These are phyloP conservation scores for Sphaeramia orbicularis DNA, from an alignment of 2,797 vertebrate genomes.

Conservation along the genomic window DNA sequence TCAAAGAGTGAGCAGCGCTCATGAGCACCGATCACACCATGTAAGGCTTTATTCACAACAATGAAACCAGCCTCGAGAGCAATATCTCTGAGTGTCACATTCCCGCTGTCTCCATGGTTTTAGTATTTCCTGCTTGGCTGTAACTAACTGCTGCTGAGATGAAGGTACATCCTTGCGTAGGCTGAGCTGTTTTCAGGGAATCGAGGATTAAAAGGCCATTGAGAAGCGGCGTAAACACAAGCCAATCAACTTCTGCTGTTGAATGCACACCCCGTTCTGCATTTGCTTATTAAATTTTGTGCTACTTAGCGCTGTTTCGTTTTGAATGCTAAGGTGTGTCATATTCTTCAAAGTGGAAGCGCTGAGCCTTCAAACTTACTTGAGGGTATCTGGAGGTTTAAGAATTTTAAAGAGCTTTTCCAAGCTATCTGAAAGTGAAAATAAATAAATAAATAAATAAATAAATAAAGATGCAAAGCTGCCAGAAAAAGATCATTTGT, in stretches of 20 bases:
- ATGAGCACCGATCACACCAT: constrained; percentile 62
- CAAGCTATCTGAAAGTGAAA: constrained; percentile 11
- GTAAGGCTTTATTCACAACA: constrained; percentile 76
- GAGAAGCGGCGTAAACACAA: constrained; percentile 51
- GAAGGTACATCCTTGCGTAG: constrained; percentile 66
- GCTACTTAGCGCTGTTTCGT: too few species aligned
- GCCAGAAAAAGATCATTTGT: too few species aligned
- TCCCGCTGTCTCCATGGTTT: constrained; percentile 71
- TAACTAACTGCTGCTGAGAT: constrained; percentile 41
- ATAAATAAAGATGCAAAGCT: constrained; percentile 4
- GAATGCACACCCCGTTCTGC: constrained; percentile 9
- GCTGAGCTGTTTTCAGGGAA: constrained; percentile 55
- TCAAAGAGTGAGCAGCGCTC: constrained; percentile 43
- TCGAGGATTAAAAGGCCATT: constrained; percentile 46
- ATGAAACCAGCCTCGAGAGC: constrained; percentile 59
- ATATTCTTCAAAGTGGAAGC: not conserved
- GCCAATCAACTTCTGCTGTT: constrained; percentile 35
- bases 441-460: constrained; percentile 8
- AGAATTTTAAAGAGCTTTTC: constrained; percentile 19
- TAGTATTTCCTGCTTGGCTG: constrained; percentile 66
- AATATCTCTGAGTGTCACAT: constrained; percentile 71
- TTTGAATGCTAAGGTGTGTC: constrained; percentile 9
- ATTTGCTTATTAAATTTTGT: constrained; percentile 24
- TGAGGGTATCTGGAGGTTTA: constrained; percentile 15
- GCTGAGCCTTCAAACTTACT: constrained; percentile 33